A percentile compares a stretch with the other conserved stretches of the same genome.
Conservation (phyloP, 2,113 vertebrate species). For the Dicrurus megarhynchus region DNA sequence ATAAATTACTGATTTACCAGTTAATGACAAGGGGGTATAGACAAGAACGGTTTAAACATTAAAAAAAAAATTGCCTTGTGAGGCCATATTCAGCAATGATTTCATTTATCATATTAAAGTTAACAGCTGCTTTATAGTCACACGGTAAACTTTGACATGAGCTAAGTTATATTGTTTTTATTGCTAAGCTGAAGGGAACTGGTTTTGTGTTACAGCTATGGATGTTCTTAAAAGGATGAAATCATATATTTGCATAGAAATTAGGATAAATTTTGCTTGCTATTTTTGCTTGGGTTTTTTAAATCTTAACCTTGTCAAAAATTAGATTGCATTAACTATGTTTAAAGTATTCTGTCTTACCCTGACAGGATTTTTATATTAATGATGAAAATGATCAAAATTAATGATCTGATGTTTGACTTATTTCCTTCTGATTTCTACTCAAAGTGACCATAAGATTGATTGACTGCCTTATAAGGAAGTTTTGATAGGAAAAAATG, state of each 20-base stretch:
- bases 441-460: not conserved
- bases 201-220: not conserved
- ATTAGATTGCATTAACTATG: not conserved
- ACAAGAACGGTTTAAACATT: constrained; percentile 74
- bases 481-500: not conserved
- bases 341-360: not conserved
- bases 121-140: constrained; percentile 74
- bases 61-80: constrained; percentile 67
- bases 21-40: constrained; percentile 82
- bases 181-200: not conserved
- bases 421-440: not conserved
- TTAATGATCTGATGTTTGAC: not conserved
- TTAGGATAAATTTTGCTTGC: not conserved
- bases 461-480: not conserved
- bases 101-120: constrained; percentile 71
- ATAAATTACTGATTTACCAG: constrained; percentile 85
- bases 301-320: not conserved
- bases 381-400: not conserved
- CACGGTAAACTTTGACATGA: constrained; percentile 72
- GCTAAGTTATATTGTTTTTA: constrained; percentile 48
- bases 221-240: not conserved
- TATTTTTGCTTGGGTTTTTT: not conserved
- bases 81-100: constrained; percentile 71
- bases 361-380: not conserved
- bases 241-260: not conserved